These are phyloP conservation scores for Copidosoma floridanum DNA, from an alignment of 1,140 invertebrate genomes.

Conservation along the genomic window DNA sequence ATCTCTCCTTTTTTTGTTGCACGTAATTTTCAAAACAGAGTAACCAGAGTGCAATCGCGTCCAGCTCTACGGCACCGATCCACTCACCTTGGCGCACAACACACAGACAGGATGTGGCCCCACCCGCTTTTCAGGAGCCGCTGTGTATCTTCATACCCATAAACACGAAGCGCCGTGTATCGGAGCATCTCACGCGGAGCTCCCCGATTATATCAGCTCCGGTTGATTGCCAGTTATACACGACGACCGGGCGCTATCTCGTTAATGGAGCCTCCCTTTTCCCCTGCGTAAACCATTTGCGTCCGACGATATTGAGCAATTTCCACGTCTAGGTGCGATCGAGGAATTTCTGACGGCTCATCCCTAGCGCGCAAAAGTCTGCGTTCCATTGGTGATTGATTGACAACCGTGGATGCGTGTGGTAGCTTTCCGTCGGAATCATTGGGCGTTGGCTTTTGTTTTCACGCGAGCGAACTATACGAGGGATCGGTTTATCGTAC, in stretches of 20 bases:
- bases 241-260: neutral
- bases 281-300: neutral
- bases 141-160: too few species aligned
- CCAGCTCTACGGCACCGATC: too few species aligned
- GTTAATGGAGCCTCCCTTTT: neutral
- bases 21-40: too few species aligned
- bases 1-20: too few species aligned
- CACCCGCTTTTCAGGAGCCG: too few species aligned
- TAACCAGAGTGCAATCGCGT: too few species aligned
- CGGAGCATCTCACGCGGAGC: too few species aligned
- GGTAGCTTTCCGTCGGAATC: neutral
- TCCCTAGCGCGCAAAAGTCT: neutral
- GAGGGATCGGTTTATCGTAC: too few species aligned
- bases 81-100: too few species aligned
- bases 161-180: too few species aligned
- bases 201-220: neutral
- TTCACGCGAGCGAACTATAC: neutral
- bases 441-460: neutral
- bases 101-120: too few species aligned
- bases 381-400: neutral
- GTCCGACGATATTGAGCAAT: neutral
- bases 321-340: too few species aligned
- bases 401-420: neutral
- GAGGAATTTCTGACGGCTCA: neutral
- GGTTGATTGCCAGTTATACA: slow-evolving; percentile 3